phyloP scores from a whole-genome alignment of 2,797 vertebrate genomes.

The Spea hammondii region DNA sequence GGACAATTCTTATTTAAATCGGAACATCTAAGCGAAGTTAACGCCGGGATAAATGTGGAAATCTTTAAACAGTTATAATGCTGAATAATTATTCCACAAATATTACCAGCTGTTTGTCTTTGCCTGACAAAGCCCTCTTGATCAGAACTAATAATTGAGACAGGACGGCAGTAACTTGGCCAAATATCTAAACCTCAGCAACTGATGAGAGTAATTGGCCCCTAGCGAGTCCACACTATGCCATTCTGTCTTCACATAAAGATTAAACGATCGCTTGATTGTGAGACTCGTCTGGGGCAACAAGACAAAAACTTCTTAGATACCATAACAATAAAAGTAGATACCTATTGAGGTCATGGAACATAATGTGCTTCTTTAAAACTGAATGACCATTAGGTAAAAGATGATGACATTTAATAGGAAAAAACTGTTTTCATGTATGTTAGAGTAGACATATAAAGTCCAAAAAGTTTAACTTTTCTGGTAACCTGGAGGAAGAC shows the following conservation, averaged over 20 bases:
- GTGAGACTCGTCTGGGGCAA: slow-evolving; percentile 27
- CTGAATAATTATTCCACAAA: slow-evolving; percentile 37
- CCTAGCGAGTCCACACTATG: slow-evolving; percentile 41
- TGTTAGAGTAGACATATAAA: too few relatives aligned
- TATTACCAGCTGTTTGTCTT: slow-evolving; percentile 45
- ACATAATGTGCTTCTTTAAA: too few relatives aligned
- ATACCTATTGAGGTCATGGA: too few relatives aligned
- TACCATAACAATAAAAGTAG: neutral
- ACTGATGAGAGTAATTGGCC: slow-evolving; percentile 47
- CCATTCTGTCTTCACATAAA: slow-evolving; percentile 41
- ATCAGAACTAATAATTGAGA: slow-evolving; percentile 35
- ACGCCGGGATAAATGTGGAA: slow-evolving; percentile 24
- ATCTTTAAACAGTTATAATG: slow-evolving; percentile 24
- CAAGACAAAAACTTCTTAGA: neutral
- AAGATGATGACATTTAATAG: too few relatives aligned
- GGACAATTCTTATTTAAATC: slow-evolving; percentile 33
- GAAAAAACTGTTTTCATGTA: too few relatives aligned
- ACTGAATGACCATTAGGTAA: too few relatives aligned
- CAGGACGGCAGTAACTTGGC: slow-evolving; percentile 32
- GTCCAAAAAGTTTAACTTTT: too few relatives aligned
- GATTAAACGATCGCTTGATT: slow-evolving; percentile 35
- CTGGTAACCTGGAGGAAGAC: too few relatives aligned
- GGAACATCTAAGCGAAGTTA: slow-evolving; percentile 15
- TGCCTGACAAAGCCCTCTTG: slow-evolving; percentile 40
- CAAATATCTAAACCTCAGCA: slow-evolving; percentile 12